Evolutionary conservation across 1,140 invertebrate species (phyloP), one percentile per base, ranked within the genome.

Genomic region (Saxidomus purpurata): DNA sequence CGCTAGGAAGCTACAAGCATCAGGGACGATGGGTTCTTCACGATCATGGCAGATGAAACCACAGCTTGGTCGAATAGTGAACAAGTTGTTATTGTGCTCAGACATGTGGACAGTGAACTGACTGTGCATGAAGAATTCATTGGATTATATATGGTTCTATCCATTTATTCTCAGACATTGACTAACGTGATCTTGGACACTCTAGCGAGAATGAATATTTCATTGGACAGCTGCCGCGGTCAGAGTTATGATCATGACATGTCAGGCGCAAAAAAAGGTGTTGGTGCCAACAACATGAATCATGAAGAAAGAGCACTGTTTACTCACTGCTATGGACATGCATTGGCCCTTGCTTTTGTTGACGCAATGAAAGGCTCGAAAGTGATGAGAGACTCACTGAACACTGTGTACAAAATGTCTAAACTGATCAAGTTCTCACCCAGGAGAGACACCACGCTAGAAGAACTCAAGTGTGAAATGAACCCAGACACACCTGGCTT

Each of bases 291-390:
- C 0, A 87, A 74, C 6, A 19, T n/a, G 8, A 36, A 34, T 11
- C 15, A 55, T 31, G 43, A 77, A 36, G 4, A 9, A n/a, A 0
- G 36, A 17, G 83, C 63, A 8, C 0, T 85, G 22, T 69, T 55
- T 52, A 87, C 71, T 1, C 69, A 88, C 36, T 88, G 74, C 61
- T 67, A 88, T 47, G 55, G 76, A 11, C 86, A 88, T 82, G 13
- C 74, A 15, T n/a, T 88, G 13, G 63, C 61, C 52, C 34, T 88
- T 6, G 74, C 76, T 38, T 9, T 67, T n/a, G 49, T 43, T 36
- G 74, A 88, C 43, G 36, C 86, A 0, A 82, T 82, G 1, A 80
- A 82, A 31, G 11, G 28, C 0, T 38, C 34, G 0, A 88, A 81
- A 34, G 43, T 84, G 9, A 69, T 84, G 61, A 22, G 61, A 22